phyloP scores from a whole-genome alignment of 2,888 invertebrate species.

The Campaea margaritaria region DNA sequence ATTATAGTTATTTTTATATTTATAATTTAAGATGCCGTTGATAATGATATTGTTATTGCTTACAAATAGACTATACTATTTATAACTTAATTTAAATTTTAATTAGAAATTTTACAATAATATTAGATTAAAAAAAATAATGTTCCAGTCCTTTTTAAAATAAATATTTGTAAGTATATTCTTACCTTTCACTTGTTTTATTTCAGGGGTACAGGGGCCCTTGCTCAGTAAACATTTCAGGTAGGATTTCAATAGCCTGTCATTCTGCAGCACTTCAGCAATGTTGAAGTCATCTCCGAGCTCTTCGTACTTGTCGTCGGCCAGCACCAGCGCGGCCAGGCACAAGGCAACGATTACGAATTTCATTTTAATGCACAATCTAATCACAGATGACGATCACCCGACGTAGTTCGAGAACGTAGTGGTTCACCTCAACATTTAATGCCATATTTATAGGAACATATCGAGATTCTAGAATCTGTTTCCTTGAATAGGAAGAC shows the following conservation, averaged over 20 bases:
- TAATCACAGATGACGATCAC: constrained; percentile 17
- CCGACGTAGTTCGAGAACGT: constrained; percentile 30
- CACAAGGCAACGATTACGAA: constrained; percentile 54
- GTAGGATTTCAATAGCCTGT: constrained; percentile 88
- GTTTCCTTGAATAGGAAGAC: constrained; percentile 45
- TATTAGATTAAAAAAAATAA: too few relatives aligned
- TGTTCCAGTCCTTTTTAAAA: too few relatives aligned
- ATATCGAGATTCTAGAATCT: constrained; percentile 34
- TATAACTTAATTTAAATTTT: too few relatives aligned
- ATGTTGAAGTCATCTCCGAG: constrained; percentile 88
- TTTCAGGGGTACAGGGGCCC: constrained; percentile 89
- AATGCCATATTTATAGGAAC: constrained; percentile 55
- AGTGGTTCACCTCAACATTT: constrained; percentile 39
- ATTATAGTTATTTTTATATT: neutral
- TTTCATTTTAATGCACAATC: constrained; percentile 56
- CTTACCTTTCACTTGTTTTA: constrained; percentile 89
- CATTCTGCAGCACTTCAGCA: constrained; percentile 87
- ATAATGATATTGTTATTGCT: too few relatives aligned
- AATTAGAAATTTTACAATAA: too few relatives aligned
- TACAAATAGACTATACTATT: too few relatives aligned
- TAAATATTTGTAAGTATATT: constrained; percentile 2
- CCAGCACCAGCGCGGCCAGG: constrained; percentile 54
- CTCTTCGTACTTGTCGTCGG: constrained; percentile 83
- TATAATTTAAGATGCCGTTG: too few relatives aligned
- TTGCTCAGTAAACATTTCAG: constrained; percentile 87